These are phyloP conservation scores for Falco concolor DNA, from an alignment of 2,797 vertebrate genomes.

Conservation along the genomic window DNA sequence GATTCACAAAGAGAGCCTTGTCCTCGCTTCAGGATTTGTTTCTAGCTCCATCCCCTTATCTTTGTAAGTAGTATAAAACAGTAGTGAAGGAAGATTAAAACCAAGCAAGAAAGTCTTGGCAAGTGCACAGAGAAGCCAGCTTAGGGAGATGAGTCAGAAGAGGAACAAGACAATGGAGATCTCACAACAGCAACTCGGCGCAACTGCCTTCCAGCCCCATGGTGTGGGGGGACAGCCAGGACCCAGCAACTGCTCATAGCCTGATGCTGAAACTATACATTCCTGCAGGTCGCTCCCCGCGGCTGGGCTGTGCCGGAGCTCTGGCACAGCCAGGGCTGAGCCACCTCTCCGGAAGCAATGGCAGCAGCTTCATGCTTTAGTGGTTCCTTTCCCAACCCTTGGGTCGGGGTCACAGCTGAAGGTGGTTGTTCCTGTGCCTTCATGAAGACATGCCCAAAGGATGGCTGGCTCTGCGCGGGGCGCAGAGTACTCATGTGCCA, in stretches of 20 bases:
- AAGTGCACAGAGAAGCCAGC: neutral
- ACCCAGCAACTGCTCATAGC: neutral
- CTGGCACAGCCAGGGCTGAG: fast-evolving
- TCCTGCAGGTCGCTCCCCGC: neutral
- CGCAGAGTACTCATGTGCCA: too few species aligned
- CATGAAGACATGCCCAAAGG: neutral
- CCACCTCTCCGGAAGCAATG: neutral
- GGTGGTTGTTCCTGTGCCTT: neutral
- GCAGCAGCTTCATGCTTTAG: neutral
- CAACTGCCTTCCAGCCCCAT: neutral
- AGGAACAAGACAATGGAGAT: neutral
- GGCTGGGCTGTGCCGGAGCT: neutral
- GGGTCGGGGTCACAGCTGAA: neutral
- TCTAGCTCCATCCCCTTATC: neutral
- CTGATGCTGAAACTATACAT: neutral
- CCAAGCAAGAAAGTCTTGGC: neutral
- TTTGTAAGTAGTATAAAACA: neutral
- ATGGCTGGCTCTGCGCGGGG: fast-evolving
- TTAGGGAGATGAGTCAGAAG: fast-evolving
- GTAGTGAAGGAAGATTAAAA: neutral
- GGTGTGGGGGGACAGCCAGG: neutral
- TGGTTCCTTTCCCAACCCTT: neutral
- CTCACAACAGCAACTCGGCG: fast-evolving
- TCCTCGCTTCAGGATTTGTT: neutral
- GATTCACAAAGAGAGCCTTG: neutral